Base-by-base conservation (phyloP, 2,888 invertebrate genomes). In the Melieria picta region DNA sequence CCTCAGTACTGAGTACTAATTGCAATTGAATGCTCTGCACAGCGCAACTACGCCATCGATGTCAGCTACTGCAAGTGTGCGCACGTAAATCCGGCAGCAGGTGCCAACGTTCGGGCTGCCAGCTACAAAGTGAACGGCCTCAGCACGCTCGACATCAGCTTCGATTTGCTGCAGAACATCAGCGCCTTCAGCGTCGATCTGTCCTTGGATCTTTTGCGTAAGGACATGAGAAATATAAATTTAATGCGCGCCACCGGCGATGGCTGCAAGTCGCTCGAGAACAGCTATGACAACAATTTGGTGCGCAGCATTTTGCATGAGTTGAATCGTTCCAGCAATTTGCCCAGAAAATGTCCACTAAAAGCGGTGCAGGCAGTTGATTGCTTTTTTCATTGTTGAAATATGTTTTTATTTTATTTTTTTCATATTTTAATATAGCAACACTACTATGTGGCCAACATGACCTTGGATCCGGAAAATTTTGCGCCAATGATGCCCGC, bases 291-390 rank as follows among this genome's bases (percentile, higher is more conserved):
- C 4, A 71, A 72, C 2, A 10, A 7, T 1, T 47, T 43, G 0
- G 10, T 64, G 7, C 72, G 50, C 3, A 42, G 13, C 4, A 11
- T 63, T 0, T 45, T 45, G 3, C 66, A 42, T 45, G 67, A 74
- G 50, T 1, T 72, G 1, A 55, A 30, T 56, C 60, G 45, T 0
- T 42, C 7, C 1, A 76, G 77, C 64, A 78, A 77, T 73, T 60
- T 82, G 0, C 79, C 82, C 4, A 67, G n/a, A 9, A 68, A 16
- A 0, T 82, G 78, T 65, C 80, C 80, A 0, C 0, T 76, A 0
- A 5, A 7, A 0, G 61, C 67, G 46, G 80, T 82, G 61, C 16
- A 30, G 30, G 5, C 10, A 58, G 4, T 16, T 13, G 58, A 58
- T 30, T 30, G 16, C 16, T 16, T 16, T 16, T 58, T 4, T 7